Conservation (phyloP, 1,140 invertebrate species). For the Campoletis sonorensis region DNA sequence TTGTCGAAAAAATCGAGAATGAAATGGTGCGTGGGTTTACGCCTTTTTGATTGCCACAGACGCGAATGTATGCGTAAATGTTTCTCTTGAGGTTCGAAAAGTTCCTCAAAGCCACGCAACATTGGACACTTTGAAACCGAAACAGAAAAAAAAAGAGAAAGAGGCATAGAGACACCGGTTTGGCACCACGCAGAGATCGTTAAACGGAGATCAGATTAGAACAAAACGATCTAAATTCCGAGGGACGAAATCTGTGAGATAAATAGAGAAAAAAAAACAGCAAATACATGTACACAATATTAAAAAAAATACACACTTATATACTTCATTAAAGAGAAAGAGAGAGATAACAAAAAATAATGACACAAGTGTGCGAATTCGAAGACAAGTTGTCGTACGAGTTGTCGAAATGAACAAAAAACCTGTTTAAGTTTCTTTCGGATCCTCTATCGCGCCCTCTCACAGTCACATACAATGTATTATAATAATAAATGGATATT, state of each 20-base stretch:
- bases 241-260: constrained; percentile 23
- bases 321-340: background rate
- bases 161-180: constrained; percentile 48
- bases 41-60: background rate
- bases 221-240: constrained; percentile 57
- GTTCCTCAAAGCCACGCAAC: constrained; percentile 28
- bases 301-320: constrained; percentile 26
- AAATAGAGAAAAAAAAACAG: background rate
- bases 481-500: constrained; percentile 38
- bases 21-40: background rate
- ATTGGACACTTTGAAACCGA: background rate
- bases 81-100: constrained; percentile 3
- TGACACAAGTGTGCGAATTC: constrained; percentile 20
- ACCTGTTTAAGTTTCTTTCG: constrained; percentile 48
- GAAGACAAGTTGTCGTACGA: constrained; percentile 48
- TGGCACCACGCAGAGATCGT: constrained; percentile 57
- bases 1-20: background rate
- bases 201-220: constrained; percentile 59
- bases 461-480: constrained; percentile 23
- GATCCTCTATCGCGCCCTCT: constrained; percentile 6
- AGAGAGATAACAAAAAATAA: background rate
- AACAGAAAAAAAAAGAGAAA: background rate
- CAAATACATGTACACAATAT: constrained; percentile 25
- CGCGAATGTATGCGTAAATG: background rate
- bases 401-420: constrained; percentile 47